A percentile compares a stretch with the other conserved stretches of the same genome.
Conservation (phyloP, 1,140 invertebrate genomes). For the Colletes latitarsis region DNA sequence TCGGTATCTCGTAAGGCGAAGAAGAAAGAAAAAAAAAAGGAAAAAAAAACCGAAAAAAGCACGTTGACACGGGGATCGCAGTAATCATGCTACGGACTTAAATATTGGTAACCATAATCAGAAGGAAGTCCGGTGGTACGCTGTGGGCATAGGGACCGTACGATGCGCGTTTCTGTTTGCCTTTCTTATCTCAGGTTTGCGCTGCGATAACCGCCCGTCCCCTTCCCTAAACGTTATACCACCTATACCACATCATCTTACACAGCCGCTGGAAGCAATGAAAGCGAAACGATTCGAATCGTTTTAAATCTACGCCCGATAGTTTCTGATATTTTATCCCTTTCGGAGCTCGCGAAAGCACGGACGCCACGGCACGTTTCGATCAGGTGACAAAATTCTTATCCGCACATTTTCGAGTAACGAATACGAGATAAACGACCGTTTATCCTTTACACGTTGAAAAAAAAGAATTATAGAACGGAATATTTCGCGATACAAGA, state of each 20-base stretch:
- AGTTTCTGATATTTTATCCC: neutral
- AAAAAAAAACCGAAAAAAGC: neutral
- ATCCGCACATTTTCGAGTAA: too few species aligned
- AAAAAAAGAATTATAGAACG: too few species aligned
- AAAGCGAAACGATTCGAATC: slow-evolving; percentile 13
- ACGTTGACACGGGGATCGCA: slow-evolving; percentile 32
- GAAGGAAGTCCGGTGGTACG: slow-evolving; percentile 78
- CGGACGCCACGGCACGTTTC: neutral
- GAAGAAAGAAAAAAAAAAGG: neutral
- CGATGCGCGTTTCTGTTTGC: slow-evolving; percentile 78
- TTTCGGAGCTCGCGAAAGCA: neutral
- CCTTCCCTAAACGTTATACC: slow-evolving; percentile 42
- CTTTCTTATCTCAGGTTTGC: slow-evolving; percentile 79
- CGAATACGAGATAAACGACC: too few species aligned
- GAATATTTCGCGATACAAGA: too few species aligned
- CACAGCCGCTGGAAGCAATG: slow-evolving; percentile 1
- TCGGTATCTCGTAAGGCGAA: slow-evolving; percentile 9
- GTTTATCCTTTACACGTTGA: too few species aligned
- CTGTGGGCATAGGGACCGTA: slow-evolving; percentile 61
- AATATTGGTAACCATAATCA: slow-evolving; percentile 76
- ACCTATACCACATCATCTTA: slow-evolving; percentile 34
- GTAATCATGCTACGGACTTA: slow-evolving; percentile 56
- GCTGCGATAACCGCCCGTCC: slow-evolving; percentile 75
- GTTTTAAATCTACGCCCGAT: neutral
- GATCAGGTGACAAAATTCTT: neutral